These are phyloP conservation scores for Siniperca chuatsi DNA, from an alignment of 2,113 vertebrate genomes.

Conservation along the genomic window DNA sequence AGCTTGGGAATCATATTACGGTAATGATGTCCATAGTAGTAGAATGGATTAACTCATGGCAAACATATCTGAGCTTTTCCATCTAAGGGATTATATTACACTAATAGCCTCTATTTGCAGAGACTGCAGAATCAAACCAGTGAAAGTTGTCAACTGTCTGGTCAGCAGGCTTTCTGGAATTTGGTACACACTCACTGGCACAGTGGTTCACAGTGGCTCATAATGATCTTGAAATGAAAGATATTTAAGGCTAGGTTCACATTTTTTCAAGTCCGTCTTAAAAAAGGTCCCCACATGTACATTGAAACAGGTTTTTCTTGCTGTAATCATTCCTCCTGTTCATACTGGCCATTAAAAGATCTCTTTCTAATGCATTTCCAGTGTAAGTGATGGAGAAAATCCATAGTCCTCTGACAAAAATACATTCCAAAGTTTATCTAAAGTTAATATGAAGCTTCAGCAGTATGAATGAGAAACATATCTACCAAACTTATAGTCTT, in stretches of 20 bases:
- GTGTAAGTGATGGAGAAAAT: background rate
- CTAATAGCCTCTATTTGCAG: slow-evolving; percentile 63
- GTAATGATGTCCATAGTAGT: slow-evolving; percentile 49
- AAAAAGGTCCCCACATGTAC: background rate
- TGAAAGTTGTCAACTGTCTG: slow-evolving; percentile 44
- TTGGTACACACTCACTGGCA: slow-evolving; percentile 61
- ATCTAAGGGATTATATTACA: slow-evolving; percentile 59
- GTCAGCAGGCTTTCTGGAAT: slow-evolving; percentile 72
- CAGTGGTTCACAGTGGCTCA: slow-evolving; percentile 72
- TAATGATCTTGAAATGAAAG: background rate
- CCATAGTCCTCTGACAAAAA: background rate
- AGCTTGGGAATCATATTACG: slow-evolving; percentile 45
- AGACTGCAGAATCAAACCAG: slow-evolving; percentile 44
- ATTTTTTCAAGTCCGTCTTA: background rate
- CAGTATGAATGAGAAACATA: background rate
- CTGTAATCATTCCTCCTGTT: background rate
- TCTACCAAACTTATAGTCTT: background rate
- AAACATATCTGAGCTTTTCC: slow-evolving; percentile 39
- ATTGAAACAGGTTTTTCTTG: background rate
- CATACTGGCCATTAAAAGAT: background rate
- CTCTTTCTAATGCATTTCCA: background rate
- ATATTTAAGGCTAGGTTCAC: background rate
- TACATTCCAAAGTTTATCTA: background rate
- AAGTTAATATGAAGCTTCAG: background rate
- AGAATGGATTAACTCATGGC: slow-evolving; percentile 55